A percentile compares a stretch with the other conserved stretches of the same genome.
These are phyloP conservation scores for Hydrozoanthus gracilis DNA, from an alignment of 92 coral and sea anemone species.

Conservation along the genomic window DNA sequence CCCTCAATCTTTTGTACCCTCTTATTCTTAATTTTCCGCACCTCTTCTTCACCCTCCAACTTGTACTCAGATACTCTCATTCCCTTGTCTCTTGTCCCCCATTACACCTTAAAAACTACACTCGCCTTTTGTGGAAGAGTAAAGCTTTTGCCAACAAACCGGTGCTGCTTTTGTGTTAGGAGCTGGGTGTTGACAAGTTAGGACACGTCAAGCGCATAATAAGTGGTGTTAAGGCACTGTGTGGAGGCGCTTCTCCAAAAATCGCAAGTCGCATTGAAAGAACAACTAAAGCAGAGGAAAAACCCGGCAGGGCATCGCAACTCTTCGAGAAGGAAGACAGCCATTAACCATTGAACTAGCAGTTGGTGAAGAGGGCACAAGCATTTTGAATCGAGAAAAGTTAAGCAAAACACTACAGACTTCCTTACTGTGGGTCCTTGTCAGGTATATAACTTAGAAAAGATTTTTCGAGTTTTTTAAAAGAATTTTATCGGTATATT, in stretches of 20 bases:
- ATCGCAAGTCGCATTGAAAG: conserved; percentile 71
- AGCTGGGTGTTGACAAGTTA: conserved; percentile 87
- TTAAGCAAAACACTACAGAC: too few relatives aligned
- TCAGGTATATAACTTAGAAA: too few relatives aligned
- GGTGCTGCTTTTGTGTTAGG: conserved; percentile 44
- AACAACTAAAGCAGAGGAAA: conserved; percentile 81
- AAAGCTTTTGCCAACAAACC: not conserved
- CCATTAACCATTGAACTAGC: conserved; percentile 42
- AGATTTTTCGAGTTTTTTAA: too few relatives aligned
- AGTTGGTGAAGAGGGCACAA: not conserved
- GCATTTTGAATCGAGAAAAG: too few relatives aligned
- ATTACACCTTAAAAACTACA: not conserved
- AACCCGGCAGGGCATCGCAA: conserved; percentile 59
- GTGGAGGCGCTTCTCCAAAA: conserved; percentile 94
- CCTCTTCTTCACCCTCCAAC: too few relatives aligned
- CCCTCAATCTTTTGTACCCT: too few relatives aligned
- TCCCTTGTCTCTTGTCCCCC: not conserved
- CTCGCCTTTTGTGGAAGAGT: too few relatives aligned
- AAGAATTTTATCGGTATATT: too few relatives aligned
- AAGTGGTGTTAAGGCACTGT: conserved; percentile 83
- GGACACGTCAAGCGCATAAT: conserved; percentile 95
- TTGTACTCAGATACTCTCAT: too few relatives aligned
- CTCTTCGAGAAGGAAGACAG: conserved; percentile 81
- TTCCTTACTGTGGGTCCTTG: too few relatives aligned
- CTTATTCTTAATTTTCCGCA: too few relatives aligned